phyloP scores from a whole-genome alignment of 2,797 vertebrate species.

The Mionectes olivaceus region DNA sequence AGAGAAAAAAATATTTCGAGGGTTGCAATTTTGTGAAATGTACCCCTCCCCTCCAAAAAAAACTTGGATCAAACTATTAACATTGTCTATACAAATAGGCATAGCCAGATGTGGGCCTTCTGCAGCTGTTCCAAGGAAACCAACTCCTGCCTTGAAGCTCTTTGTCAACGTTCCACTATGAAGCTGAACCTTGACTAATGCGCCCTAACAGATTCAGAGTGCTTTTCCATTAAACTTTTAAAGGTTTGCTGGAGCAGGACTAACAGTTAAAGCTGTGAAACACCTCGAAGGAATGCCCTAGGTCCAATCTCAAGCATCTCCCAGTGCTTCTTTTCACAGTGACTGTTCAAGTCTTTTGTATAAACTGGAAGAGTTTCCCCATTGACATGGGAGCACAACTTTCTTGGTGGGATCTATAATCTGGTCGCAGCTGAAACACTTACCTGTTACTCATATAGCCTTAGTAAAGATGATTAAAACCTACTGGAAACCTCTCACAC shows the following conservation, averaged over 20 bases:
- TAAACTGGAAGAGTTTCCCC: background rate
- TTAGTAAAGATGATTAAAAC: background rate
- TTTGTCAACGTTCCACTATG: background rate
- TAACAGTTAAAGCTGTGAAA: background rate
- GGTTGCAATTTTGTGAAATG: background rate
- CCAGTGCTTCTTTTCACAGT: background rate
- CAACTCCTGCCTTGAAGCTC: background rate
- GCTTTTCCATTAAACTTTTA: background rate
- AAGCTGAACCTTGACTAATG: background rate
- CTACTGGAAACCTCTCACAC: background rate
- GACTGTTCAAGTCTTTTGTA: background rate
- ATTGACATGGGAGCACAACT: background rate
- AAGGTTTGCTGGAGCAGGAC: background rate
- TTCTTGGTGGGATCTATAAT: background rate
- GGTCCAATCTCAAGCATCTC: background rate
- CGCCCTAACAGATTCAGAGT: background rate
- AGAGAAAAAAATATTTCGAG: background rate
- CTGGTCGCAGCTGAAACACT: background rate
- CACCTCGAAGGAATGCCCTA: background rate
- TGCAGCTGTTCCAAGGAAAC: background rate
- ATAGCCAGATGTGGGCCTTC: too few relatives aligned
- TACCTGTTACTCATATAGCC: background rate
- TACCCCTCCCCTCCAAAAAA: fast-evolving
- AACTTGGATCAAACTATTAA: too few relatives aligned
- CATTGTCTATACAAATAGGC: background rate